Base-by-base conservation (phyloP, 1,140 invertebrate species). In the Eulimnadia texana region DNA sequence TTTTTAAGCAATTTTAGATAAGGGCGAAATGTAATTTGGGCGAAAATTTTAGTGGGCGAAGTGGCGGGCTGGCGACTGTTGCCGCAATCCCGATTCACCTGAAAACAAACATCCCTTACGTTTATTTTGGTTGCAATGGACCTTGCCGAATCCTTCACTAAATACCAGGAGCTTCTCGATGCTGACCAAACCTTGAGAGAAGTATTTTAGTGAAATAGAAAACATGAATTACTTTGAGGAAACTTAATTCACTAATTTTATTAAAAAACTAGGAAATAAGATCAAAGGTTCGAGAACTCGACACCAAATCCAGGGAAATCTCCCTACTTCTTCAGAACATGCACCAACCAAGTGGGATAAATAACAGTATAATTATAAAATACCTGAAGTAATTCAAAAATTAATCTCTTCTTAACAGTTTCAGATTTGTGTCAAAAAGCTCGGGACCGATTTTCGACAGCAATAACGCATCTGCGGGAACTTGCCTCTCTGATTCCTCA, bases 311-410 rank as follows among this genome's bases (percentile, higher is more conserved):
- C 1, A 76, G 84, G 67, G 82, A 86, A 67, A 82, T 87, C 49
- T 70, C 79, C 27, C 84, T 82, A 61, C 72, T 77, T 59, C 68
- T 89, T n/a, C 85, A 88, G 72, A 75, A 79, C 47, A 85, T 89
- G 64, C 86, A 89, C 68, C 80, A 81, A 63, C 76, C 80, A 58
- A 70, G 71, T 64, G 70, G 75, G 57, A 70, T 70, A 61, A 74
- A 78, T 72, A 76, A 83, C 70, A 77, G 82, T 77, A 70, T 57
- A 42, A 63, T 19, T 42, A 33, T 19, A 10, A 20, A 54, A 10
- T 52, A 28, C 56, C 6, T 20, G n/a, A n/a, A n/a, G n/a, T n/a
- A n/a, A 10, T 52, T 42, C 55, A 10, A 50, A 23, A 67, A 33
- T 66, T 59, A 61, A 55, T 25, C 29, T 57, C 10, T 58, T 27